Base-by-base conservation (phyloP, 1,140 invertebrate genomes). In the Phymorhynchus buccinoides region DNA sequence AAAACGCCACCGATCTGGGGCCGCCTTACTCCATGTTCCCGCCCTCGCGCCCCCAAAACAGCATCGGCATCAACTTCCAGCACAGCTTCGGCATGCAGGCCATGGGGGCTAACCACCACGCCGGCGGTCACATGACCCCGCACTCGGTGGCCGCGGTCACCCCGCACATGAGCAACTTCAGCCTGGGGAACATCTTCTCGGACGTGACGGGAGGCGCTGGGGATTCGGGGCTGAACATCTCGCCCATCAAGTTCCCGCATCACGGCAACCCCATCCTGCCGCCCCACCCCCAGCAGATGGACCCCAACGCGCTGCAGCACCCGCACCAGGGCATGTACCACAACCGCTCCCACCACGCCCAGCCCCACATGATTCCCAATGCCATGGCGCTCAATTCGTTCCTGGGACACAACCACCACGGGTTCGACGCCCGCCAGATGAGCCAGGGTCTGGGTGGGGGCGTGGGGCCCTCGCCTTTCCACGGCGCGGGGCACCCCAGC, bases 221-320 rank as follows among this genome's bases (percentile, higher is more conserved):
- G 39, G 89, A 88, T 85, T 91, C 91, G 41, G 89, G 90, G 39
- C 83, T 93, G 62, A 91, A 92, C 75, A 92, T 93, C 9, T 92
- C 92, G 22, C 93, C 93, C 1, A 93, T 93, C 30, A 94, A 94
- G 85, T 94, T 94, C 86, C 90, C 92, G 16, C 91, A 92, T 80
- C 71, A 68, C 42, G 86, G 88, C n/a, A 93, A 93, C 85, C 83
- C 89, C 30, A 93, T 92, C 41, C 84, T 93, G 22, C 89, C 89
- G 16, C 81, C 73, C 0, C 88, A 87, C 30, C 91, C 92, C 80
- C 80, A 86, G 16, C 88, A 89, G 14, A 92, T 91, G 89, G 92
- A 92, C 80, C 91, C 87, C 35, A 92, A 92, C 82, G 85, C 91
- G 2, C 86, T 93, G 52, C 91, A 92, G 84, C 92, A 93, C 86